Conservation (phyloP, 2,888 invertebrate species). For the Salpingus planirostris region DNA sequence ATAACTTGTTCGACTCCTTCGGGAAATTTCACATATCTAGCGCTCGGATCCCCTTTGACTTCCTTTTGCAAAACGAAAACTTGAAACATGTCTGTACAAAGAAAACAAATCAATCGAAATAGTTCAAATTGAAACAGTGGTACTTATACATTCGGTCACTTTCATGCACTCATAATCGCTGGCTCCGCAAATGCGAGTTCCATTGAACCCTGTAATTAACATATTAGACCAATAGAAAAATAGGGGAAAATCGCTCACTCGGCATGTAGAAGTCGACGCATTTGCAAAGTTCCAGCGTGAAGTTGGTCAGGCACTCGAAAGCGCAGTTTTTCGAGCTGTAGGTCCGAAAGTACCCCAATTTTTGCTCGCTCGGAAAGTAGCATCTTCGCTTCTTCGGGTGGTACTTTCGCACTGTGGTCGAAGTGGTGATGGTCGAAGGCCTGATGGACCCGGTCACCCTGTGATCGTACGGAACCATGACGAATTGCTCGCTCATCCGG, state of each 20-base stretch:
- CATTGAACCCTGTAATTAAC: no score
- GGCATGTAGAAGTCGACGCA: background rate
- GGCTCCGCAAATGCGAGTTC: no score
- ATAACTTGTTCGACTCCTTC: no score
- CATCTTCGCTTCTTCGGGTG: slow-evolving; percentile 54
- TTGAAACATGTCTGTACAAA: no score
- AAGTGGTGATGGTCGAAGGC: slow-evolving; percentile 55
- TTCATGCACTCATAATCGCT: no score
- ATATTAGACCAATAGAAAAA: background rate
- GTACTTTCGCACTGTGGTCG: slow-evolving; percentile 53
- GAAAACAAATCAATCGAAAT: no score
- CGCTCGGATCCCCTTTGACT: no score
- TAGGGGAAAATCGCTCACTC: no score
- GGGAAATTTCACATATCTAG: no score
- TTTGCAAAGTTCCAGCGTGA: background rate
- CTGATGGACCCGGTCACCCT: slow-evolving; percentile 2
- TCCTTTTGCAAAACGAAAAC: no score
- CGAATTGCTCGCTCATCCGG: slow-evolving; percentile 26
- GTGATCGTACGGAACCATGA: slow-evolving; percentile 3
- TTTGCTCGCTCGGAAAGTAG: slow-evolving; percentile 54
- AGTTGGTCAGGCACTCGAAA: slow-evolving; percentile 46
- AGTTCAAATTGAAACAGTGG: no score
- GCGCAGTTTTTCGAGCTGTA: slow-evolving; percentile 46
- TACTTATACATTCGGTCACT: no score
- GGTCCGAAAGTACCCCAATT: slow-evolving; percentile 32